Base-by-base conservation (phyloP, 2,888 invertebrate species). In the Caenorhabditis drosophilae region DNA sequence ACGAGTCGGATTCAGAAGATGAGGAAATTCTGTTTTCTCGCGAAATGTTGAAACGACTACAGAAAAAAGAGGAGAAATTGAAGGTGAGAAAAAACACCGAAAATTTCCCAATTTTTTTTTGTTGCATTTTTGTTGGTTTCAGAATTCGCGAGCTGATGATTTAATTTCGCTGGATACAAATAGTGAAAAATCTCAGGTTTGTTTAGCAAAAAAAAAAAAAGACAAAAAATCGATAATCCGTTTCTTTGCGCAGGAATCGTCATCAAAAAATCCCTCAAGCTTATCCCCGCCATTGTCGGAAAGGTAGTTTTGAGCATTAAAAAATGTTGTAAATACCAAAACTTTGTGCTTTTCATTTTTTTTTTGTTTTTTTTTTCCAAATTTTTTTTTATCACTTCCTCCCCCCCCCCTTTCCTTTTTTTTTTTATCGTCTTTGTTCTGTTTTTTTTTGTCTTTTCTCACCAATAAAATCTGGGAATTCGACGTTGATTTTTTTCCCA, bases 11-110 rank as follows among this genome's bases (percentile, higher is more conserved):
- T 49, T 64, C 58, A 1, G 59, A 64, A 22, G 71, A 71, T 47
- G 71, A 68, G 42, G 71, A 71, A 40, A 66, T 71, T 36, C 44
- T 71, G 31, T 71, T 71, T 50, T 64, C 71, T n/a, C 58, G 50
- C 20, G 67, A 71, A 27, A 71, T 71, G 71, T n/a, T 71, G 15
- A 64, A 67, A n/a, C 22, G 67, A 47, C 46, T 63, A 40, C 31
- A 52, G 18, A 57, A 58, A 38, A 53, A 54, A 26, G 63, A 63
- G 46, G 50, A 49, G 4, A 23, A 20, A 4, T 35, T 57, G 53
- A 63, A 61, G 36, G 59, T 53, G 27, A 44, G 52, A 16, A 23
- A 45, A 6, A 25, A n/a, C n/a, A n/a, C n/a, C n/a, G n/a, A 4
- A 15, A 31, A 9, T 9, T 9, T 31, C 31, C 31, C 6, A 31